A percentile compares a stretch with the other conserved stretches of the same genome.
These are phyloP conservation scores for Margaritifera margaritifera DNA, from an alignment of 2,888 invertebrate species.

Conservation along the genomic window DNA sequence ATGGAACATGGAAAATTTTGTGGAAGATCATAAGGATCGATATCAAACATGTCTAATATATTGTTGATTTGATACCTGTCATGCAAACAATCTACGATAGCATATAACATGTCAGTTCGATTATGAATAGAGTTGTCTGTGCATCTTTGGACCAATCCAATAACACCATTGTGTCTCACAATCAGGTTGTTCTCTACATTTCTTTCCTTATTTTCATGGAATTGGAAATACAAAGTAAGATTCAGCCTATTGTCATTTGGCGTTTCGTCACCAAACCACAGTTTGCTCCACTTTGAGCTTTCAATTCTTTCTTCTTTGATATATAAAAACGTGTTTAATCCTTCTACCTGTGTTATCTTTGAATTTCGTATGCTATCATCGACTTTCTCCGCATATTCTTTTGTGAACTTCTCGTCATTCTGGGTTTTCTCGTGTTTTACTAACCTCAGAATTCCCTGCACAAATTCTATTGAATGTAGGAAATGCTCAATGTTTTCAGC, in stretches of 20 bases:
- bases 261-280: background rate
- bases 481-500: constrained; percentile 5
- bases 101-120: no score
- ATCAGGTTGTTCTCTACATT: background rate
- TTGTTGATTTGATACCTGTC: background rate
- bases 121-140: no score
- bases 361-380: no score
- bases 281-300: constrained; percentile 6
- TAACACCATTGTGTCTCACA: background rate
- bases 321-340: background rate
- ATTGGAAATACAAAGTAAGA: background rate
- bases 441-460: constrained; percentile 3
- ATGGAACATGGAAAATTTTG: background rate
- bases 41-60: constrained; percentile 8
- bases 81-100: background rate
- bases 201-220: background rate
- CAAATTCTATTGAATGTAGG: constrained; percentile 3
- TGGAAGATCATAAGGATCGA: constrained; percentile 5
- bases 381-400: no score
- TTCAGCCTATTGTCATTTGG: no score
- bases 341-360: no score
- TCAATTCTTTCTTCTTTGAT: background rate
- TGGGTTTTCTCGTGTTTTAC: constrained; percentile 4
- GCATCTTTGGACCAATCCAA: no score
- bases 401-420: background rate